Percentiles rank a stretch among this genome's conserved stretches.
phyloP scores from a whole-genome alignment of 2,113 vertebrate genomes.

The Acrocephalus arundinaceus region DNA sequence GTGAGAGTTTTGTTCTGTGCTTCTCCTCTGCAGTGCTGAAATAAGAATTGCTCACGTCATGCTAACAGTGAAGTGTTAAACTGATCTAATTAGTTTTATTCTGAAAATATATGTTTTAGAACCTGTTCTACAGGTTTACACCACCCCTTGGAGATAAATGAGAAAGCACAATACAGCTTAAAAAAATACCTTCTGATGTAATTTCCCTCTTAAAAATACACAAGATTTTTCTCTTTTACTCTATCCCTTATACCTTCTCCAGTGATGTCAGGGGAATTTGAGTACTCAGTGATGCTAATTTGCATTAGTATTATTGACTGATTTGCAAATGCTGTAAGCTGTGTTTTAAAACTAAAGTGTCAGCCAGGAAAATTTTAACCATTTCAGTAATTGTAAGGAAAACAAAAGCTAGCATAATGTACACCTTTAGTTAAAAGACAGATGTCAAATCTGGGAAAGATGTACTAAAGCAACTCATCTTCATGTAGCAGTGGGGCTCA shows the following conservation, averaged over 20 bases:
- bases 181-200: neutral
- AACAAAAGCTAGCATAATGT: neutral
- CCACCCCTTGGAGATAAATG: neutral
- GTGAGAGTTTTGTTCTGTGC: neutral
- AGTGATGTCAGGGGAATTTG: neutral
- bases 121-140: neutral
- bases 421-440: neutral
- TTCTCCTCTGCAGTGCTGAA: neutral
- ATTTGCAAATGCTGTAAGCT: conserved; percentile 3
- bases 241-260: neutral
- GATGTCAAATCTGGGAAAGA: neutral
- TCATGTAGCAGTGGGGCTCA: neutral
- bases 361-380: neutral
- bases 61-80: neutral
- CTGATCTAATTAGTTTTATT: conserved; percentile 1
- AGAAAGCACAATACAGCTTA: neutral
- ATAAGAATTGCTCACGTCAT: neutral
- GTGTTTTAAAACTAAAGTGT: neutral
- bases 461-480: neutral
- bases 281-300: conserved; percentile 31
- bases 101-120: neutral
- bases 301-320: neutral
- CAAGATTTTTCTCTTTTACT: neutral
- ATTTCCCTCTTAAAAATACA: conserved; percentile 18
- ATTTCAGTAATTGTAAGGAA: neutral